Conservation (phyloP, 2,888 invertebrate genomes). For the Orthosia gracilis region DNA sequence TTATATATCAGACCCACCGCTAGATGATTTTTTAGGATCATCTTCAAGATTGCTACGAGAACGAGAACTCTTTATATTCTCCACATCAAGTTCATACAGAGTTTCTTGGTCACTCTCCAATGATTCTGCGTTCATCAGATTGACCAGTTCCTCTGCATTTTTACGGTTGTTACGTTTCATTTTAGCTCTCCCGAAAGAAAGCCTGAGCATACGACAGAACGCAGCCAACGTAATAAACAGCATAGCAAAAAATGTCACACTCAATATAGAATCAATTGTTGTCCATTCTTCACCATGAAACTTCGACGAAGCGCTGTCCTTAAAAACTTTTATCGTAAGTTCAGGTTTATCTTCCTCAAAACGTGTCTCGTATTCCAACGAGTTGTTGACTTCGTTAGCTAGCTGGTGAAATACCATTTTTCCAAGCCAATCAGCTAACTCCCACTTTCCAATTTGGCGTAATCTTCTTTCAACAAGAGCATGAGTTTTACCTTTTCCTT, state of each 20-base stretch:
- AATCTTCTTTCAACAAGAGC: constrained; percentile 90
- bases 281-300: constrained; percentile 72
- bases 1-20: background rate
- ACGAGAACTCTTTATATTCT: constrained; percentile 31
- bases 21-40: constrained; percentile 7
- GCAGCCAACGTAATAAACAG: constrained; percentile 62
- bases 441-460: constrained; percentile 90
- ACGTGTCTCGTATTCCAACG: constrained; percentile 59
- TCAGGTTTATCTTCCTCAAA: constrained; percentile 7
- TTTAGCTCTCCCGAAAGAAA: constrained; percentile 44
- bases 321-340: constrained; percentile 44
- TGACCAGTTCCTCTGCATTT: constrained; percentile 58
- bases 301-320: constrained; percentile 55
- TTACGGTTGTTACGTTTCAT: constrained; percentile 12
- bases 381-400: constrained; percentile 85
- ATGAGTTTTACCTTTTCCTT: constrained; percentile 91
- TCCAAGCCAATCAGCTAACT: constrained; percentile 92
- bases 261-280: constrained; percentile 73
- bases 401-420: constrained; percentile 90
- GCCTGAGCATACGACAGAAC: constrained; percentile 61
- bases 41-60: constrained; percentile 10
- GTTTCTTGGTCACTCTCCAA: constrained; percentile 72
- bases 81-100: constrained; percentile 63
- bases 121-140: constrained; percentile 64
- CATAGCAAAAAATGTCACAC: constrained; percentile 68